Base-by-base conservation (phyloP, 35 echinoderm and acorn worm genomes). In the Apostichopus japonicus region DNA sequence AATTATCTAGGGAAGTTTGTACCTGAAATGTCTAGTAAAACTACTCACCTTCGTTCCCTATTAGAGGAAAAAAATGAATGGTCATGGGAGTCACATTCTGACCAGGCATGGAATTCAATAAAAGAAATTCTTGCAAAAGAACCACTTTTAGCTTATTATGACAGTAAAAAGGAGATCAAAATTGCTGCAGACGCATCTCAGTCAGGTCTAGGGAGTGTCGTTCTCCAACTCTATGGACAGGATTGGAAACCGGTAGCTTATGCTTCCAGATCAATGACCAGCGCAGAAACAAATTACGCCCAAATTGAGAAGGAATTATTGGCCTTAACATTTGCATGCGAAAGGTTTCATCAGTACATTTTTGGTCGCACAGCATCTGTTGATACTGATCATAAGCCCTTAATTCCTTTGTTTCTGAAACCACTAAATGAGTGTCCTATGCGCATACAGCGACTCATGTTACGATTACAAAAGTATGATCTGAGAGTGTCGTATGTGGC, bases 341-440 rank as follows among this genome's bases (percentile, higher is more conserved):
- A 95, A 71, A 44, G 82, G 33, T 95, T 88, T 56, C 71, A 95
- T 44, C 84, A 95, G 25, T 95, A 65, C 79, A 8, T 95, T 0
- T 88, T 51, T 81, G 72, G 78, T 51, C 93, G 16, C 57, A 78
- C 9, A 23, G 81, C n/a, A n/a, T n/a, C 58, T 83, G 80, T 87
- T 14, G 90, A 95, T 19, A 91, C 92, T 15, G 92, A 65, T 62
- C 94, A 93, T 71, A 97, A 98, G 77, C 92, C 96, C 5, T 65
- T 95, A 9, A 65, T 95, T 0, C 55, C 94, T 54, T 9, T 98
- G 59, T 93, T 95, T 25, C 51, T 25, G 0, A 98, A 95, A 55
- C 77, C 96, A 90, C 90, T 95, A 6, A 54, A 79, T 93, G 96
- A 98, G 23, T 82, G 90, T 75, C 87, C 96, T 27, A 77, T 94